Percentiles rank a stretch among this genome's conserved stretches.
Conservation (phyloP, 2,797 vertebrate genomes). For the Echeneis naucrates region DNA sequence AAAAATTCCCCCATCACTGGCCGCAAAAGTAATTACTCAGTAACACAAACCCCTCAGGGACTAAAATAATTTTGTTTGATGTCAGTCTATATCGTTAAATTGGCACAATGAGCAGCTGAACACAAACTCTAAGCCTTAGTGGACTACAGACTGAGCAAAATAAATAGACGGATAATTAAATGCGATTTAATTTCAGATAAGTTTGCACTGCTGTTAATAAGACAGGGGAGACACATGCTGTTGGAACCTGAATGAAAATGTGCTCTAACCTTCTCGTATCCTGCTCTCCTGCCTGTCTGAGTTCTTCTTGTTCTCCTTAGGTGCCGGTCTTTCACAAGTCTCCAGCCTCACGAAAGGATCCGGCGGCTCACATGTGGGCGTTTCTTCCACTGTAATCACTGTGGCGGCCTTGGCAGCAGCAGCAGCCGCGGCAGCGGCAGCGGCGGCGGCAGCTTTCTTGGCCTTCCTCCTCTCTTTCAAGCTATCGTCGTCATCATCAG, state of each 20-base stretch:
- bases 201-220: background rate
- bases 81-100: background rate
- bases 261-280: constrained; percentile 56
- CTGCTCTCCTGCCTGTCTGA: constrained; percentile 67
- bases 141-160: background rate
- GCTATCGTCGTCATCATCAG: constrained; percentile 71
- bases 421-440: too few species aligned
- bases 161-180: background rate
- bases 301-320: constrained; percentile 76
- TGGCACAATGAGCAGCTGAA: background rate
- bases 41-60: background rate
- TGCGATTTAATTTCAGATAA: too few species aligned
- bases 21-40: background rate
- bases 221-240: too few species aligned
- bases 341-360: constrained; percentile 70
- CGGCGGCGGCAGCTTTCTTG: constrained; percentile 78
- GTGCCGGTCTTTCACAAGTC: background rate
- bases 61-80: background rate
- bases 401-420: constrained; percentile 63
- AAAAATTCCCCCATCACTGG: background rate
- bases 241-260: background rate
- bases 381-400: constrained; percentile 36
- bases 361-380: constrained; percentile 62
- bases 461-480: constrained; percentile 86
- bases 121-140: background rate